Base-by-base conservation (phyloP, 2,888 invertebrate genomes). In the Leptinotarsa tumamoca region DNA sequence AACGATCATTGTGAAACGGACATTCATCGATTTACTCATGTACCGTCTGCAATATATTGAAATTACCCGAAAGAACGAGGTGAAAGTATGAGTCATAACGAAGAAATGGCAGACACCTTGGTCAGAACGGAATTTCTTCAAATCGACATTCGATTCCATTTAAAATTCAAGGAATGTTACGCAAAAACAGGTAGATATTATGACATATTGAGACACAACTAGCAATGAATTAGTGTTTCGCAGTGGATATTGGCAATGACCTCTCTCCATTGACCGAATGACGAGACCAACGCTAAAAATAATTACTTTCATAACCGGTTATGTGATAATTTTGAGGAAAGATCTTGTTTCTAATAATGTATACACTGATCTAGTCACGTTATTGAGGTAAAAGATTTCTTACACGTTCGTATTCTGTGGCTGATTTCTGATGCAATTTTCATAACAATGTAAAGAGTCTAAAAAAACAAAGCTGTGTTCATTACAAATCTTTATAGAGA, bases 1-100 rank as follows among this genome's bases (percentile, higher is more conserved):
- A 54, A 54, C 13, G 1, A 54, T 18, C 0, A 54, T 13, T 54
- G 7, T 18, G 18, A 54, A 18, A 5, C 18, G 54, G 18, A 54
- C 54, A 54, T 21, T 23, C 58, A 23, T 58, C 15, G 23, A 58
- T 58, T 10, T 14, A n/a, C 15, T 15, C 52, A 52, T 27, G 27
- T 61, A 27, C 23, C 13, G 14, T 3, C 15, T 33, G 63, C 63
- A 63, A 50, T 15, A 58, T 68, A 50, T 61, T 23, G 68, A 66
- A 63, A 68, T 56, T 17, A n/a, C 69, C n/a, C 18, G 43, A 69
- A 15, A 14, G 49, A 50, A 21, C 33, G 15, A 33, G 58, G 67
- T 70, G 67, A 70, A 72, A 69, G 75, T 73, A 56, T 76, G 75
- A 72, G 51, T 76, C 75, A 76, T 23, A 21, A 14, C 33, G 56